Percentiles rank a stretch among this genome's conserved stretches.
Evolutionary conservation across 2,113 vertebrate genomes (phyloP).

Genomic region (Crotophaga sulcirostris): DNA sequence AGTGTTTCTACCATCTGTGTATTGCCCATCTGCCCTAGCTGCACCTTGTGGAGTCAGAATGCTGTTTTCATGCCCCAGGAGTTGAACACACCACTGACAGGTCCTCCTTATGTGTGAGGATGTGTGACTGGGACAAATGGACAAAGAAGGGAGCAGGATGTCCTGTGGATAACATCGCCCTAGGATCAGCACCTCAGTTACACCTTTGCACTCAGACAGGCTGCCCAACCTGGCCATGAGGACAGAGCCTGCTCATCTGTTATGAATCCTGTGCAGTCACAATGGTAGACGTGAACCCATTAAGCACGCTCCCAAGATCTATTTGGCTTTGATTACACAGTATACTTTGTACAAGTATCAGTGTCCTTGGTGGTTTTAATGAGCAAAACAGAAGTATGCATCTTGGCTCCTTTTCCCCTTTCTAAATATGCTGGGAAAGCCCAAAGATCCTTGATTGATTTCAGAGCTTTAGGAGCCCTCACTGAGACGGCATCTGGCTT

Average conservation of each 20-base stretch:
- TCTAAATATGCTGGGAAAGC: not conserved
- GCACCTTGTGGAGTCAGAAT: not conserved
- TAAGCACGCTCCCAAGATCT: not conserved
- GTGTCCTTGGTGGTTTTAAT: not conserved
- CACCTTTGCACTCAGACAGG: too few relatives aligned
- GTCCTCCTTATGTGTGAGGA: not conserved
- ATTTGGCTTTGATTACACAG: not conserved
- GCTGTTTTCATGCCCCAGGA: not conserved
- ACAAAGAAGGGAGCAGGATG: not conserved
- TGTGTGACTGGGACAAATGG: rapidly evolving
- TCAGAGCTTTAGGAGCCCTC: not conserved
- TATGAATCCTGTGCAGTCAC: not conserved
- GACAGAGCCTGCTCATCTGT: not conserved
- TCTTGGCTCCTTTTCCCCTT: not conserved
- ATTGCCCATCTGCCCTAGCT: not conserved
- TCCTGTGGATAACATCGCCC: not conserved
- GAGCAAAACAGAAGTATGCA: not conserved
- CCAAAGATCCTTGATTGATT: not conserved
- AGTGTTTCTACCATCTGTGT: not conserved
- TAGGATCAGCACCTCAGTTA: not conserved
- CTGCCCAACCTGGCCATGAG: not conserved
- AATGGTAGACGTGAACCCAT: rapidly evolving
- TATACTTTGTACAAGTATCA: not conserved
- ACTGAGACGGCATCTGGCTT: not conserved
- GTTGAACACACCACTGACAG: rapidly evolving